A percentile compares a stretch with the other conserved stretches of the same genome.
Evolutionary conservation across 2,797 vertebrate genomes (phyloP).

Genomic region (Synaphobranchus kaupii): DNA sequence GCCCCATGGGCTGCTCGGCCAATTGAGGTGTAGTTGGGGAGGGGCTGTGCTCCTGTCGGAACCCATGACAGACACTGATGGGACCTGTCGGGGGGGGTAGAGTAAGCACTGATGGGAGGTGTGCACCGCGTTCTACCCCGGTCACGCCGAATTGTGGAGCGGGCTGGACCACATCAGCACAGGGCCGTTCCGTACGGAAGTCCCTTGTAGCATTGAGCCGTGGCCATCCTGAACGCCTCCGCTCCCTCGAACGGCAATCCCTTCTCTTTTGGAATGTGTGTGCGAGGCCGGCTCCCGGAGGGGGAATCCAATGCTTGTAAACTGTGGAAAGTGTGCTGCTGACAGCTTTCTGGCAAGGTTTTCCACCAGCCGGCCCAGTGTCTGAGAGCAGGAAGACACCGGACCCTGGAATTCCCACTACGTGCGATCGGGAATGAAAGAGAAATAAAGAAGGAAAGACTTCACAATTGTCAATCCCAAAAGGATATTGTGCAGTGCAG

Average conservation of each 20-base stretch:
- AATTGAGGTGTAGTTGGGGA: conserved; percentile 77
- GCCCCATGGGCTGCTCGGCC: conserved; percentile 45
- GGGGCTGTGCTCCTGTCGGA: conserved; percentile 70
- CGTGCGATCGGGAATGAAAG: background rate
- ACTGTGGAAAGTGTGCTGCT: background rate
- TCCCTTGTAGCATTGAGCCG: background rate
- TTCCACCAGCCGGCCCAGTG: background rate
- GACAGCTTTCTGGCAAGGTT: background rate
- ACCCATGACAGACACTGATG: conserved; percentile 61
- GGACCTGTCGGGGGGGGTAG: background rate
- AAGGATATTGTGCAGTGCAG: background rate
- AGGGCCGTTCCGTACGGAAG: background rate
- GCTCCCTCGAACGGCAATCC: too few species aligned
- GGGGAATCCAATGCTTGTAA: background rate
- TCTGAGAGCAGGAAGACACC: background rate
- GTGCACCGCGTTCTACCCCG: conserved; percentile 24
- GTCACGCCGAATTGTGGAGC: background rate
- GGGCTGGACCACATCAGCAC: background rate
- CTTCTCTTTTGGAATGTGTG: background rate
- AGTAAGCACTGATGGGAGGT: conserved; percentile 39
- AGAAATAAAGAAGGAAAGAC: background rate
- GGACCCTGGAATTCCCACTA: background rate
- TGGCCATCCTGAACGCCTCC: background rate
- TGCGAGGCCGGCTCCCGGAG: background rate
- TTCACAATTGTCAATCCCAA: background rate